These are phyloP conservation scores for Caenorhabditis becei DNA, from an alignment of 2,888 invertebrate species.

Conservation along the genomic window DNA sequence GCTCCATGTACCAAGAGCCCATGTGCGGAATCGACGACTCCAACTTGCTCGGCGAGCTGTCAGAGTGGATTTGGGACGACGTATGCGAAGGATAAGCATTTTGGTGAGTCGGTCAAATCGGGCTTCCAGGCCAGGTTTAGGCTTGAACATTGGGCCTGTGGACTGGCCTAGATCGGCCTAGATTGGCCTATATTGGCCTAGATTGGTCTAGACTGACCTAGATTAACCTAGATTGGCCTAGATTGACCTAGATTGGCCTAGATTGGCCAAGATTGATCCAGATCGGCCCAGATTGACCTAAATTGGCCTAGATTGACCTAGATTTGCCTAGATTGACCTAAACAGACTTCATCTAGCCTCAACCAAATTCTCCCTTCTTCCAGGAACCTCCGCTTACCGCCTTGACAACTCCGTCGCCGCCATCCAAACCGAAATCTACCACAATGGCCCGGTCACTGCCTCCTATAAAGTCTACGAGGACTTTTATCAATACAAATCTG, in stretches of 20 bases:
- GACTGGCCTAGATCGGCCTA: too few species aligned
- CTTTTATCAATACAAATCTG: conserved; percentile 30
- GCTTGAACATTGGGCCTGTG: too few species aligned
- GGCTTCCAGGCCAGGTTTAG: too few species aligned
- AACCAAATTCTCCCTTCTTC: neutral
- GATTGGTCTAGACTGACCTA: too few species aligned
- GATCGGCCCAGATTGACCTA: too few species aligned
- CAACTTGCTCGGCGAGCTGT: conserved; percentile 31
- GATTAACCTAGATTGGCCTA: too few species aligned
- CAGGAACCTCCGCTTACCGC: conserved; percentile 63
- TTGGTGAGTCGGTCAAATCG: conserved; percentile 34
- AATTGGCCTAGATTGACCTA: too few species aligned
- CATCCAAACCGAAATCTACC: conserved; percentile 85
- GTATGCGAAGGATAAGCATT: conserved; percentile 57
- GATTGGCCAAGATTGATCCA: too few species aligned
- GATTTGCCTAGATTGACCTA: too few species aligned
- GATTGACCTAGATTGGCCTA: too few species aligned
- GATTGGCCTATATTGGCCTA: too few species aligned
- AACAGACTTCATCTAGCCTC: neutral
- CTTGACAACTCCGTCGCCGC: conserved; percentile 61
- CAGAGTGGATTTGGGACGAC: conserved; percentile 14
- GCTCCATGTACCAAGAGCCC: conserved; percentile 83
- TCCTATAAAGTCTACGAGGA: conserved; percentile 23
- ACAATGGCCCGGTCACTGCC: conserved; percentile 75
- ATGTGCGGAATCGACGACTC: conserved; percentile 50